phyloP scores from a whole-genome alignment of 2,888 invertebrate species.

The Callinectes sapidus region DNA sequence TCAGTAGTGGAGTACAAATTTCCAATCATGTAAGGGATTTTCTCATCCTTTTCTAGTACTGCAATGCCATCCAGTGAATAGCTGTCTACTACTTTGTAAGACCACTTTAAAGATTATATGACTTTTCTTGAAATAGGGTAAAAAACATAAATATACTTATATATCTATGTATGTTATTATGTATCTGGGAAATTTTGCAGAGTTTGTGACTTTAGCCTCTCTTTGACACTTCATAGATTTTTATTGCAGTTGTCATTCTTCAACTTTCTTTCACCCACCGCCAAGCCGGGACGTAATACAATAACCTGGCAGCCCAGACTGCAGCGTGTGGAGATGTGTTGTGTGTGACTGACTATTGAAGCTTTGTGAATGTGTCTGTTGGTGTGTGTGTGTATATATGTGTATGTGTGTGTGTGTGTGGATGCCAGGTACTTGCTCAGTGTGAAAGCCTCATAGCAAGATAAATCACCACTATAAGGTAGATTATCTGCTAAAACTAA shows the following conservation, averaged over 20 bases:
- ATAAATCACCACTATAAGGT: not conserved
- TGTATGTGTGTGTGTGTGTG: not conserved
- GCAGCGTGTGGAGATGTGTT: too few relatives aligned
- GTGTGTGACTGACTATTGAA: not conserved
- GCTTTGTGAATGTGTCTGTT: not conserved
- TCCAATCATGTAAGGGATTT: not conserved
- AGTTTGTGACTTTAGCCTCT: not conserved
- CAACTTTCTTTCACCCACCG: slow-evolving; percentile 13
- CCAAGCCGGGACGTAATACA: not conserved
- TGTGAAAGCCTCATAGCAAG: not conserved
- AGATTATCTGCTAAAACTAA: not conserved
- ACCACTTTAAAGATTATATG: not conserved
- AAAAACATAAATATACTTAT: not conserved
- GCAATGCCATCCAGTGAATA: slow-evolving; percentile 20
- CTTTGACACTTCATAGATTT: not conserved
- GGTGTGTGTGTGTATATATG: not conserved
- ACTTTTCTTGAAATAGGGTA: not conserved
- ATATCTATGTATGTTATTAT: not conserved
- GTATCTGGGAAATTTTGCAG: not conserved
- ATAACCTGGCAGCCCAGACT: not conserved
- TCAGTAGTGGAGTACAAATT: slow-evolving; percentile 42
- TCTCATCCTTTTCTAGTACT: not conserved
- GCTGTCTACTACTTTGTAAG: not conserved
- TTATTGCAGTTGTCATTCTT: not conserved
- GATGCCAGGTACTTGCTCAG: not conserved